Percentiles rank a stretch among this genome's conserved stretches.
These are phyloP conservation scores for Drosophila recens DNA, from an alignment of 2,888 invertebrate species.

Conservation along the genomic window DNA sequence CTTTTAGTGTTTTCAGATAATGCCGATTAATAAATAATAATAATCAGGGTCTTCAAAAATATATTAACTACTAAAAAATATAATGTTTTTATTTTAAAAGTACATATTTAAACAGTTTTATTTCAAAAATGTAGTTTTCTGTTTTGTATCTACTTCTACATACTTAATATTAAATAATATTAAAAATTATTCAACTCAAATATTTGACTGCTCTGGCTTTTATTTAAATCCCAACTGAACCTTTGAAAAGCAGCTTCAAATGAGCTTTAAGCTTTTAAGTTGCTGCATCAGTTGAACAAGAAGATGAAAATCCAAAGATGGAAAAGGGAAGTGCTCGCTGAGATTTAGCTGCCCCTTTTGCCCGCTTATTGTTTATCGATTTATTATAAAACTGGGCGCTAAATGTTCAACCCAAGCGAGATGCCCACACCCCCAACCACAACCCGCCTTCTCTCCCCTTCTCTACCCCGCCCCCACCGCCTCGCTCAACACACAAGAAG, in stretches of 20 bases:
- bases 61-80: too few species aligned
- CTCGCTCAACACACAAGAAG: not conserved
- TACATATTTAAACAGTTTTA: too few species aligned
- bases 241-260: conserved; percentile 23
- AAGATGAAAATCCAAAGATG: not conserved
- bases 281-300: conserved; percentile 7
- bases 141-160: too few species aligned
- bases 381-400: conserved; percentile 70
- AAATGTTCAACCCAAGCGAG: conserved; percentile 48
- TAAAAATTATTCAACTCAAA: not conserved
- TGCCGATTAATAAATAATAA: too few species aligned
- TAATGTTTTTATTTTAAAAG: too few species aligned
- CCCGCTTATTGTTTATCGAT: conserved; percentile 62
- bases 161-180: too few species aligned
- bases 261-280: conserved; percentile 14
- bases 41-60: too few species aligned
- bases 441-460: not conserved
- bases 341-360: conserved; percentile 42
- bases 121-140: not conserved
- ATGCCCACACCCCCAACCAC: conserved; percentile 38
- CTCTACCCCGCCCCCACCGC: not conserved
- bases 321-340: conserved; percentile 44
- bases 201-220: conserved; percentile 8
- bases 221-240: conserved; percentile 17
- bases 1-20: too few species aligned